Percentiles rank a stretch among this genome's conserved stretches.
Evolutionary conservation across 2,888 invertebrate genomes (phyloP).

Genomic region (Tachina lurida): DNA sequence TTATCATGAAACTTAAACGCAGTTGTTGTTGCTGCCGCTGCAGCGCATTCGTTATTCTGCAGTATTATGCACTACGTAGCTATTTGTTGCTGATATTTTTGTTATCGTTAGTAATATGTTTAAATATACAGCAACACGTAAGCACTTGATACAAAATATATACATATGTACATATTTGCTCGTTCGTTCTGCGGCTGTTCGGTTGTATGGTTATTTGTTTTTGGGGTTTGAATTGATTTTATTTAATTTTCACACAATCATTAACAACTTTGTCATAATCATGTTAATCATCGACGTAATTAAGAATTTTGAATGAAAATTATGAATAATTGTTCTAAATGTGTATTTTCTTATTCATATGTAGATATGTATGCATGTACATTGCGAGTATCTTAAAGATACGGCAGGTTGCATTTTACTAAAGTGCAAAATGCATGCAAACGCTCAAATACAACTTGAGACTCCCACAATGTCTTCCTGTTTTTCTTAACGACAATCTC

Average conservation of each 20-base stretch:
- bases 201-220: conserved; percentile 1
- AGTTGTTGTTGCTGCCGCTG: conserved; percentile 28
- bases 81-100: conserved; percentile 22
- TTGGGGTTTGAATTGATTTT: conserved; percentile 31
- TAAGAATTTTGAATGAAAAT: conserved; percentile 65
- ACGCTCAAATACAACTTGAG: background rate
- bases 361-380: background rate
- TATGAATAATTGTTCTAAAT: conserved; percentile 9
- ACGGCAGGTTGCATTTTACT: background rate
- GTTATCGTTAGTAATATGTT: conserved; percentile 64
- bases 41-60: conserved; percentile 19
- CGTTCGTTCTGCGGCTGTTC: conserved; percentile 7
- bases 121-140: conserved; percentile 69
- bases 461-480: conserved; percentile 7
- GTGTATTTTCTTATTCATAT: background rate
- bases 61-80: conserved; percentile 30
- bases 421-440: background rate
- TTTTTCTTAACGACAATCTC: background rate
- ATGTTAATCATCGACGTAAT: conserved; percentile 47
- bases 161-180: no score
- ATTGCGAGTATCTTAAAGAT: background rate
- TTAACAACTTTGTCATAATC: conserved; percentile 50
- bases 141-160: conserved; percentile 8
- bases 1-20: conserved; percentile 51
- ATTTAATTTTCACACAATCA: conserved; percentile 61